Percentiles rank a stretch among this genome's conserved stretches.
Evolutionary conservation across 2,797 vertebrate genomes (phyloP).

Genomic region (Phrynocephalus vlangalii): DNA sequence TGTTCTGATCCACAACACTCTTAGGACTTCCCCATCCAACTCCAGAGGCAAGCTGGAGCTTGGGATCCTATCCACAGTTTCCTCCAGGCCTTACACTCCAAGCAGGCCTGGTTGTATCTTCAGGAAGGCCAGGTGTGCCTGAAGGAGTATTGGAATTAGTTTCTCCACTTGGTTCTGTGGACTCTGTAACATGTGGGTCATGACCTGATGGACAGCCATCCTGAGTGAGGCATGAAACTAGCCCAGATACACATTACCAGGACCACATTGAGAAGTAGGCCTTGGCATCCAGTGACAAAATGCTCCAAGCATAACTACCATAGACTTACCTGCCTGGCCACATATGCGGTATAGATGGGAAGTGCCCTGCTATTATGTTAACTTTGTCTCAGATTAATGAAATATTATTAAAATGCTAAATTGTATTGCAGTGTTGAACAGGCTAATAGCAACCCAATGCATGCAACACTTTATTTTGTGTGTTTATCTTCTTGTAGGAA

Average conservation of each 20-base stretch:
- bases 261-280: not conserved
- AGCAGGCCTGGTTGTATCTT: not conserved
- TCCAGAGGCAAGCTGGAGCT: not conserved
- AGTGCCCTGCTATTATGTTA: too few relatives aligned
- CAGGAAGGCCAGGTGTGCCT: not conserved
- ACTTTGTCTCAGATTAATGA: not conserved
- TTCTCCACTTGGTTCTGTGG: not conserved
- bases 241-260: not conserved
- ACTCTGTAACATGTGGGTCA: not conserved
- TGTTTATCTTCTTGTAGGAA: conserved; percentile 68
- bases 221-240: not conserved
- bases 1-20: not conserved
- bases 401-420: not conserved
- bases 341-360: not conserved
- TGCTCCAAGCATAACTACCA: not conserved
- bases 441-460: conserved; percentile 16
- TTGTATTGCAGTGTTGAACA: conserved; percentile 40
- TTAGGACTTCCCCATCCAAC: not conserved
- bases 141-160: not conserved
- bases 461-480: conserved; percentile 34
- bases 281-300: not conserved
- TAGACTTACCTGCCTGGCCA: not conserved
- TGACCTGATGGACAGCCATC: not conserved
- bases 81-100: not conserved
- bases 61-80: not conserved